phyloP scores from a whole-genome alignment of 1,140 invertebrate species.

The Periplaneta americana region DNA sequence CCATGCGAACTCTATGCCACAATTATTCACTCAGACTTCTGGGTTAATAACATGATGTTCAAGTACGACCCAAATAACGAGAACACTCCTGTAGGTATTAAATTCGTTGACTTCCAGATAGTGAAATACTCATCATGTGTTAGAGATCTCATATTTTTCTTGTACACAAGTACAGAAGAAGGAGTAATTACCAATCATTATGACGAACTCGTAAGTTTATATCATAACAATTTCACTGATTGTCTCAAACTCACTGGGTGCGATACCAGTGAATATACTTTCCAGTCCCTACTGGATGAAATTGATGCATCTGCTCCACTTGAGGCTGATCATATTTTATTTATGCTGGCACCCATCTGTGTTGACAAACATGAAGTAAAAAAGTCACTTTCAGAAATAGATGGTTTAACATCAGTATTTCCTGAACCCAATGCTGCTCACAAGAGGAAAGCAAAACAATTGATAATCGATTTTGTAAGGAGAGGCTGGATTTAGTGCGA shows the following conservation, averaged over 20 bases:
- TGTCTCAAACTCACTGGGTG: background rate
- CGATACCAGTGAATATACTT: background rate
- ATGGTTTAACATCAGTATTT: background rate
- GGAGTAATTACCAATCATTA: background rate
- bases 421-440: background rate
- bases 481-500: background rate
- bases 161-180: slow-evolving; percentile 6
- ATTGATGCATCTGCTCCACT: background rate
- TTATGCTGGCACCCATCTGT: background rate
- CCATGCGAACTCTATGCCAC: slow-evolving; percentile 18
- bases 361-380: background rate
- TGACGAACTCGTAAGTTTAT: slow-evolving; percentile 5
- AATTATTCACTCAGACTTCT: slow-evolving; percentile 12
- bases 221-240: slow-evolving; percentile 7
- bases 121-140: slow-evolving; percentile 3
- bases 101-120: slow-evolving; percentile 16
- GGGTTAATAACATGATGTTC: slow-evolving; percentile 18
- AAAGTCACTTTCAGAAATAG: background rate
- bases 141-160: slow-evolving; percentile 10
- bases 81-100: background rate
- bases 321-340: background rate
- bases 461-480: background rate
- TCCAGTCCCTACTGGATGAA: background rate
- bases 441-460: background rate
- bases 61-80: background rate